A percentile compares a stretch with the other conserved stretches of the same genome.
Conservation (phyloP, 2,888 invertebrate genomes). For the Acanthoscelides obtectus region DNA sequence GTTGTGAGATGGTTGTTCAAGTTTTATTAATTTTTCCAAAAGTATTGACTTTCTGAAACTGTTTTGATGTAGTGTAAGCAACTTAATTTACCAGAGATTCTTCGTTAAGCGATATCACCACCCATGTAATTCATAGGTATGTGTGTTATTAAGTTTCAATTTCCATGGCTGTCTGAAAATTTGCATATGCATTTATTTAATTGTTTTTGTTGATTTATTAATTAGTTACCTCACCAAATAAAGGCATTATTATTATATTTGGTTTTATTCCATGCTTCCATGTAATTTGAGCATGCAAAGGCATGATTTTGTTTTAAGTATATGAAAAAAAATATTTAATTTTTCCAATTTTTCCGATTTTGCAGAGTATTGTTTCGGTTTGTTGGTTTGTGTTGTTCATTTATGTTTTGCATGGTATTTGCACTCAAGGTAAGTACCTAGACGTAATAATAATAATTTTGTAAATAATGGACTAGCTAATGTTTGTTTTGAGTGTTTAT, state of each 20-base stretch:
- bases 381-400: neutral
- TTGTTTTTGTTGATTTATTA: neutral
- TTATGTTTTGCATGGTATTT: neutral
- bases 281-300: neutral
- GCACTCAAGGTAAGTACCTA: neutral
- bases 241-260: neutral
- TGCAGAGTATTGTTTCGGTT: neutral
- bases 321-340: neutral
- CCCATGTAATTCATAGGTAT: neutral
- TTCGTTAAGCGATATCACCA: neutral
- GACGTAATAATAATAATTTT: no score
- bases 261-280: neutral
- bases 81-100: neutral
- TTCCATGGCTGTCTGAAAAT: neutral
- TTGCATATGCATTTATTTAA: neutral
- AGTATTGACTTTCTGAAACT: neutral
- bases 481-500: no score
- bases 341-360: neutral
- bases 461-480: neutral
- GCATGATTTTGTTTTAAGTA: neutral
- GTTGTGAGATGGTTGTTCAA: neutral
- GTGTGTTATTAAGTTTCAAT: neutral
- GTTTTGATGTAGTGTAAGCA: neutral
- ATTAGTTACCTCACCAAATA: neutral
- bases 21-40: neutral